Conservation (phyloP, 2,113 vertebrate genomes). For the Phyllostomus discolor region DNA sequence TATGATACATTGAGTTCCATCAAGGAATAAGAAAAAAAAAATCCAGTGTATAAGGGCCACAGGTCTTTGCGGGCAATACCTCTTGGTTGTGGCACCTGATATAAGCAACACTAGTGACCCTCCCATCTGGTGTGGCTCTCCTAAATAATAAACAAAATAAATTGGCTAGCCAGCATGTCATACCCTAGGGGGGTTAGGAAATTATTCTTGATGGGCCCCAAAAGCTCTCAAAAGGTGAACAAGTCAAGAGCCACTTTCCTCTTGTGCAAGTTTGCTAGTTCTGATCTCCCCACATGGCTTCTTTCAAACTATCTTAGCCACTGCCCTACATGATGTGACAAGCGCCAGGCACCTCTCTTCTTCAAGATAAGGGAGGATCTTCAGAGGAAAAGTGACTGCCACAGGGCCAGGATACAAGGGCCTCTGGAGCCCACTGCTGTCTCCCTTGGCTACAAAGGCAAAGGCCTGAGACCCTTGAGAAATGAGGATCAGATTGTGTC, state of each 20-base stretch:
- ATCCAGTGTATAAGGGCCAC: neutral
- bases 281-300: neutral
- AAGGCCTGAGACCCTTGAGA: conserved; percentile 46
- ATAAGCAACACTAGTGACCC: neutral
- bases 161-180: neutral
- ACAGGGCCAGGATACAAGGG: neutral
- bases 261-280: neutral
- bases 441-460: neutral
- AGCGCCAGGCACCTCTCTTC: conserved; percentile 57
- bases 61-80: neutral
- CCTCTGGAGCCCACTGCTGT: neutral
- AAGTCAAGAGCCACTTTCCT: conserved; percentile 52
- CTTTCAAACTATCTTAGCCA: neutral
- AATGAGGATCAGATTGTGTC: conserved; percentile 55
- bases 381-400: conserved; percentile 37
- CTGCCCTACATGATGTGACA: conserved; percentile 30
- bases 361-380: conserved; percentile 62
- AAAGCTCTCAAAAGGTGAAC: conserved; percentile 47
- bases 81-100: neutral
- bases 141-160: neutral
- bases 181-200: neutral
- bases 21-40: neutral
- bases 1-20: neutral
- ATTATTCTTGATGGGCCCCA: neutral
- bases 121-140: neutral